Evolutionary conservation across 1,140 invertebrate species (phyloP).

Genomic region (Trachymyrmex septentrionalis): DNA sequence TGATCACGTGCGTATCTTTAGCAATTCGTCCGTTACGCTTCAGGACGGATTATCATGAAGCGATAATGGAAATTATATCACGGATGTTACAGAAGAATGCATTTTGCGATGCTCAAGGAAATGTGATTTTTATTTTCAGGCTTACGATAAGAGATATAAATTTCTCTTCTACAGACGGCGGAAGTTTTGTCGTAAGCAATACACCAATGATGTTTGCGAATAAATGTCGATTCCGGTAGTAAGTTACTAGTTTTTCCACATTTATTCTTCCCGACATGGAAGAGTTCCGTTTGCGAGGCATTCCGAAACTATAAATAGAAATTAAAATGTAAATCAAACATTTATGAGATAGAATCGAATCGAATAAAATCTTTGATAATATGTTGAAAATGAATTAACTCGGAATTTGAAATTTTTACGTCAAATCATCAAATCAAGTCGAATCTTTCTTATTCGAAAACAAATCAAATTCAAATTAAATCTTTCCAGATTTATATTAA

Average conservation of each 20-base stretch:
- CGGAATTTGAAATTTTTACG: too few relatives aligned
- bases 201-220: background rate
- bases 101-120: constrained; percentile 18
- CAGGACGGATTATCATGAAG: constrained; percentile 41
- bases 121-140: constrained; percentile 16
- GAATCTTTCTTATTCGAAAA: too few relatives aligned
- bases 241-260: constrained; percentile 15
- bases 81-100: constrained; percentile 47
- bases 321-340: too few relatives aligned
- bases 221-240: constrained; percentile 11
- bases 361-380: too few relatives aligned
- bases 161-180: background rate
- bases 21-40: constrained; percentile 29
- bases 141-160: background rate
- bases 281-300: background rate
- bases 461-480: too few relatives aligned
- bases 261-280: background rate
- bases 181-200: background rate
- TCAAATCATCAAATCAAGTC: too few relatives aligned
- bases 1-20: constrained; percentile 17
- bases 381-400: too few relatives aligned
- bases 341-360: too few relatives aligned
- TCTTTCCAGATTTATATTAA: too few relatives aligned
- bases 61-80: constrained; percentile 66
- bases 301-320: background rate